Conservation (phyloP, 2,888 invertebrate species). For the Diplazon laetatorius region DNA sequence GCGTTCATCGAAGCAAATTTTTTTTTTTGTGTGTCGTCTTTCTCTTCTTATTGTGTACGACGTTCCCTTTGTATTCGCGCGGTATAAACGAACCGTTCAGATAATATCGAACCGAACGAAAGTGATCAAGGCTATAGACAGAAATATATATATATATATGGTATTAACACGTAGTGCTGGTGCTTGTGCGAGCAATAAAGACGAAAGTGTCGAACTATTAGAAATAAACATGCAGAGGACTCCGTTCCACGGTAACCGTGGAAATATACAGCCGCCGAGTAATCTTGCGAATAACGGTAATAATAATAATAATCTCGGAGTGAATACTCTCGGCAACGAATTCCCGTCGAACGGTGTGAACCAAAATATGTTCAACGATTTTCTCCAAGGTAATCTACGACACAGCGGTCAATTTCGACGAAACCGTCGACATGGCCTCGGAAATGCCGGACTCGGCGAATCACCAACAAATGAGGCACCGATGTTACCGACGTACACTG, state of each 20-base stretch:
- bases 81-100: background rate
- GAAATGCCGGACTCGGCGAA: no score
- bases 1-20: no score
- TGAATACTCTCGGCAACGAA: background rate
- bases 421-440: no score
- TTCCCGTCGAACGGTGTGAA: background rate
- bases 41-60: no score
- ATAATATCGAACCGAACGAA: background rate
- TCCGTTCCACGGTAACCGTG: background rate
- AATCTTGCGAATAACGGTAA: background rate
- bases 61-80: constrained; percentile 7
- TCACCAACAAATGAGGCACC: no score
- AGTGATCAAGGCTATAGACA: background rate
- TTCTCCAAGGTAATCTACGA: background rate
- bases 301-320: constrained; percentile 13
- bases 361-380: background rate
- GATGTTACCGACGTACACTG: no score
- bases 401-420: background rate
- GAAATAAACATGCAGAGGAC: background rate
- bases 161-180: background rate
- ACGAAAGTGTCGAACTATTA: background rate
- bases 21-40: no score
- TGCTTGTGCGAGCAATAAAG: background rate
- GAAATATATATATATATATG: background rate
- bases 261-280: no score